A percentile compares a stretch with the other conserved stretches of the same genome.
These are phyloP conservation scores for Polypedilum vanderplanki DNA, from an alignment of 1,140 invertebrate genomes.

Conservation along the genomic window DNA sequence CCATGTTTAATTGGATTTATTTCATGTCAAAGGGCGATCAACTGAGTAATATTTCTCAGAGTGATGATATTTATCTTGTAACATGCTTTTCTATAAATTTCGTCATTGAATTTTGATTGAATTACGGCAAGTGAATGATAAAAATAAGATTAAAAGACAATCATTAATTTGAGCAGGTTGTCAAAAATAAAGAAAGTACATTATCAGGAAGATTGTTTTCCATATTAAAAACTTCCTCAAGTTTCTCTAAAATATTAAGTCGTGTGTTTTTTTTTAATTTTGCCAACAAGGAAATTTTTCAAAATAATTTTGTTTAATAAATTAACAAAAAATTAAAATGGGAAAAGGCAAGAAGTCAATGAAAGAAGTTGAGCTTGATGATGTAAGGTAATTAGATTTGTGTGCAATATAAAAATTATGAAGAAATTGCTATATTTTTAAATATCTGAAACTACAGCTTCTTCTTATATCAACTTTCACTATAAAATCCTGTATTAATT, in stretches of 20 bases:
- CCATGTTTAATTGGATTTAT: too few species aligned
- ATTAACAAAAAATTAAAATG: slow-evolving; percentile 42
- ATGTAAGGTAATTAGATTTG: slow-evolving; percentile 50
- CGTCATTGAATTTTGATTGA: too few species aligned
- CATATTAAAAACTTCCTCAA: too few species aligned
- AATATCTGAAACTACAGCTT: slow-evolving; percentile 42
- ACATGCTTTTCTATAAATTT: too few species aligned
- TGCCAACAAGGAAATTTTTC: slow-evolving; percentile 12
- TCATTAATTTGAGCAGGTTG: too few species aligned
- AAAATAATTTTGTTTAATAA: neutral
- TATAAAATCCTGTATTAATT: slow-evolving; percentile 32
- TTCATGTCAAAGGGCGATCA: too few species aligned
- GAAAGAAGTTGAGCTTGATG: slow-evolving; percentile 55
- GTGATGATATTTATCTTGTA: too few species aligned
- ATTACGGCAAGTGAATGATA: too few species aligned
- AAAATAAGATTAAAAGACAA: too few species aligned
- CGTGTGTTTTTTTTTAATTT: slow-evolving; percentile 6
- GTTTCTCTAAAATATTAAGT: neutral
- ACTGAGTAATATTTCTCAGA: too few species aligned
- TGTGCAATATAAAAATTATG: slow-evolving; percentile 32
- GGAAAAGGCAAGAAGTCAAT: slow-evolving; percentile 63
- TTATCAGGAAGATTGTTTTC: too few species aligned
- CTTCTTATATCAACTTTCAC: slow-evolving; percentile 32
- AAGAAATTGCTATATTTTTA: slow-evolving; percentile 28
- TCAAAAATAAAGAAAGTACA: too few species aligned